A percentile compares a stretch with the other conserved stretches of the same genome.
Evolutionary conservation across 1,140 invertebrate species (phyloP).

Genomic region (Drosophila ercepeae): DNA sequence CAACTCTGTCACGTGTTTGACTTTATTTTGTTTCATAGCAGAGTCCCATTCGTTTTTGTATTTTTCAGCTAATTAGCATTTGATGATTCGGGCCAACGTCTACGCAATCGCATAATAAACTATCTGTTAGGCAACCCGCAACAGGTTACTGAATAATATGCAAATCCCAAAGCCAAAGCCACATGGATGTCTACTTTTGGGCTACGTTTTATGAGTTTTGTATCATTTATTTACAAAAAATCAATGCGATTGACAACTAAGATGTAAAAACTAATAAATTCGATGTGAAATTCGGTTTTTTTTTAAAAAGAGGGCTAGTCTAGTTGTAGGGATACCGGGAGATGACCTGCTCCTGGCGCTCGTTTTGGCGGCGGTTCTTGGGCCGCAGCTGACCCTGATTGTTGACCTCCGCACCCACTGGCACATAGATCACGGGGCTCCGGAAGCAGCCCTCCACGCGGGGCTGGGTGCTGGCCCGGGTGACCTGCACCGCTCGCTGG

Average conservation of each 20-base stretch:
- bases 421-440: slow-evolving; percentile 25
- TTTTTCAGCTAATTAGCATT: slow-evolving; percentile 31
- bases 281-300: slow-evolving; percentile 20
- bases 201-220: slow-evolving; percentile 2
- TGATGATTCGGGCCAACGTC: not conserved
- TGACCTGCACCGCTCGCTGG: slow-evolving; percentile 33
- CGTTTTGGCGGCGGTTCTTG: slow-evolving; percentile 39
- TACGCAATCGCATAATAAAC: slow-evolving; percentile 23
- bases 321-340: slow-evolving; percentile 62
- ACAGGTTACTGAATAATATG: slow-evolving; percentile 20
- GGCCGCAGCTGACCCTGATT: slow-evolving; percentile 55
- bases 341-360: slow-evolving; percentile 45
- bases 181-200: slow-evolving; percentile 29
- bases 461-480: slow-evolving; percentile 43
- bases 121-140: slow-evolving; percentile 14
- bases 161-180: not conserved
- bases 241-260: slow-evolving; percentile 36
- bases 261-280: slow-evolving; percentile 46
- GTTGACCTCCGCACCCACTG: slow-evolving; percentile 40
- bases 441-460: slow-evolving; percentile 41
- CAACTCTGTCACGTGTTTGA: slow-evolving; percentile 6
- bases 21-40: slow-evolving; percentile 4
- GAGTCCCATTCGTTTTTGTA: slow-evolving; percentile 1
- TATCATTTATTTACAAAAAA: slow-evolving; percentile 41
- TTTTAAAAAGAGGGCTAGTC: not conserved